Percentiles rank a stretch among this genome's conserved stretches.
phyloP scores from a whole-genome alignment of 1,140 invertebrate genomes.

The Antheraea pernyi region DNA sequence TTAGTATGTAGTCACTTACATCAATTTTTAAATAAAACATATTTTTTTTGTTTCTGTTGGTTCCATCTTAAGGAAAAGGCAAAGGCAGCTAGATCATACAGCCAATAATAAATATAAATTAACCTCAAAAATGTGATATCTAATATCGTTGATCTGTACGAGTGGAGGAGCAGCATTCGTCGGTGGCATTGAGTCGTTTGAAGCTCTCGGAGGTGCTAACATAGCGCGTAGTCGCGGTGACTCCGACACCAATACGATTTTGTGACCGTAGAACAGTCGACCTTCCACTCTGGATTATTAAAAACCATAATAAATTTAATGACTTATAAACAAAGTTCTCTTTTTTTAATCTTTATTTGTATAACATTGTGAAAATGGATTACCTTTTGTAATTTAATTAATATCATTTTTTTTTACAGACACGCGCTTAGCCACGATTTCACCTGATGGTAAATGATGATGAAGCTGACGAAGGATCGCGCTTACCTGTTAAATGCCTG shows the following conservation, averaged over 20 bases:
- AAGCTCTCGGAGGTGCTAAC: constrained; percentile 81
- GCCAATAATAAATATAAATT: constrained; percentile 23
- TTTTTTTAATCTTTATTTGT: too few species aligned
- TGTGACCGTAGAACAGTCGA: constrained; percentile 95
- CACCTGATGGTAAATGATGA: too few species aligned
- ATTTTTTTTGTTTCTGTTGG: too few species aligned
- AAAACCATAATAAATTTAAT: not conserved
- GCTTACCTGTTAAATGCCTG: too few species aligned
- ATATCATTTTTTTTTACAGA: too few species aligned
- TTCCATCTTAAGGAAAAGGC: too few species aligned
- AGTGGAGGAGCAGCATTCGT: constrained; percentile 81
- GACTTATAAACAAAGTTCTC: too few species aligned
- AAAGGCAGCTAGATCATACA: too few species aligned
- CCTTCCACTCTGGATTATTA: constrained; percentile 86
- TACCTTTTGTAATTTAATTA: too few species aligned
- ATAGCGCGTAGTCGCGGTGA: constrained; percentile 92
- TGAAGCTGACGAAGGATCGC: too few species aligned
- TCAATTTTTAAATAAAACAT: constrained; percentile 9
- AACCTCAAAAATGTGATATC: constrained; percentile 95
- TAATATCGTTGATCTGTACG: constrained; percentile 95
- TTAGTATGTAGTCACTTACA: not conserved
- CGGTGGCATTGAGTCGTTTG: constrained; percentile 49
- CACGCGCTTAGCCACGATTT: too few species aligned
- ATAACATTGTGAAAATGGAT: too few species aligned
- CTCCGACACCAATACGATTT: constrained; percentile 94